phyloP scores from a whole-genome alignment of 2,113 vertebrate genomes.

The Oreochromis spilurus region DNA sequence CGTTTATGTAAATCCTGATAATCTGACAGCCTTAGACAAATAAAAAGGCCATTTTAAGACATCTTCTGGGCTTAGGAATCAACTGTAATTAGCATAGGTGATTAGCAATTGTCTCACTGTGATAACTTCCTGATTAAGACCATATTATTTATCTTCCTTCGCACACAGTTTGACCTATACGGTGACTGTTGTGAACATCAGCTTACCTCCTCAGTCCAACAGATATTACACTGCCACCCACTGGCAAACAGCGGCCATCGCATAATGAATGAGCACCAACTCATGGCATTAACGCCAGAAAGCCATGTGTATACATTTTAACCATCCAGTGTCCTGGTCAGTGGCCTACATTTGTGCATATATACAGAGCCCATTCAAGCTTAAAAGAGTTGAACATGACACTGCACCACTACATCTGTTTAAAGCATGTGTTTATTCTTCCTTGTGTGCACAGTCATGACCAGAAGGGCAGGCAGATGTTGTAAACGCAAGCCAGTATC shows the following conservation, averaged over 20 bases:
- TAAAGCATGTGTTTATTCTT: not conserved
- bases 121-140: conserved; percentile 22
- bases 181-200: not conserved
- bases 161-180: not conserved
- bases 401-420: not conserved
- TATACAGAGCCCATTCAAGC: not conserved
- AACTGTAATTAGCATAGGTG: conserved; percentile 30
- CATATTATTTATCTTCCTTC: not conserved
- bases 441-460: not conserved
- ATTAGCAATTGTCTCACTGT: conserved; percentile 23
- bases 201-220: not conserved
- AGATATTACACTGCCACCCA: conserved; percentile 40
- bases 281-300: not conserved
- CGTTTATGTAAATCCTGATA: conserved; percentile 41
- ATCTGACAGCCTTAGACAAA: conserved; percentile 9
- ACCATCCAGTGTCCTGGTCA: not conserved
- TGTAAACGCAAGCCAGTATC: conserved; percentile 12
- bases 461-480: conserved; percentile 37
- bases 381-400: not conserved
- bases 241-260: not conserved
- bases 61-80: not conserved
- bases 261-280: not conserved
- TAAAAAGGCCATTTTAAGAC: not conserved
- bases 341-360: not conserved
- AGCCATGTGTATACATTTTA: not conserved